Conservation (phyloP, 2,113 vertebrate genomes). For the Fulmarus glacialis region DNA sequence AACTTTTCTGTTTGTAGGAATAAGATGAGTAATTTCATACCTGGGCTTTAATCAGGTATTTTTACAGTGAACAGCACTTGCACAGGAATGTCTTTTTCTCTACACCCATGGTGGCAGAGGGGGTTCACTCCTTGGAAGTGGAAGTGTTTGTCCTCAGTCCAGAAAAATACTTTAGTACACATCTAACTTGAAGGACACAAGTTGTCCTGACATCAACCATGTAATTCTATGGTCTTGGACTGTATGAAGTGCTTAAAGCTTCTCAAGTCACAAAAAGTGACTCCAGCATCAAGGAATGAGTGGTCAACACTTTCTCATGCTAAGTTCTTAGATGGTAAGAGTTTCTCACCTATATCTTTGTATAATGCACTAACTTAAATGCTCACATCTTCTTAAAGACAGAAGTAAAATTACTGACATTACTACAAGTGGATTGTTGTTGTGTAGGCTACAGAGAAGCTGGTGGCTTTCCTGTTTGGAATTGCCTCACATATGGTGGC, state of each 20-base stretch:
- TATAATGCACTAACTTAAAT: neutral
- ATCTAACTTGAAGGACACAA: neutral
- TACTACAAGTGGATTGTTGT: neutral
- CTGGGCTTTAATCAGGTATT: neutral
- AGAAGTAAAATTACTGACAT: neutral
- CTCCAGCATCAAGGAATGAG: neutral
- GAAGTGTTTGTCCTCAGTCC: neutral
- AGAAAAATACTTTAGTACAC: neutral
- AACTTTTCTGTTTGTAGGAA: neutral
- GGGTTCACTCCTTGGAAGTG: neutral
- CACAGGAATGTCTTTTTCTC: neutral
- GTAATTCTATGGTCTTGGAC: neutral
- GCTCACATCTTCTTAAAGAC: neutral
- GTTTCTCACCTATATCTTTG: neutral
- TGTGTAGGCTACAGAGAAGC: slow-evolving; percentile 76
- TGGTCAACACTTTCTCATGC: neutral
- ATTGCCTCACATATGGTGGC: slow-evolving; percentile 80
- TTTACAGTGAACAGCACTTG: neutral
- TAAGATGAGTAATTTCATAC: neutral
- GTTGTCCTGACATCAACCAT: neutral
- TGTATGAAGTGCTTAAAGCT: neutral
- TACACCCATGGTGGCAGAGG: neutral
- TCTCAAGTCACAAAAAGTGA: neutral
- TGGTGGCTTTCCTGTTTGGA: slow-evolving; percentile 82
- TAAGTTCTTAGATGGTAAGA: neutral